phyloP scores from a whole-genome alignment of 2,113 vertebrate genomes.

The Gymnogyps californianus region DNA sequence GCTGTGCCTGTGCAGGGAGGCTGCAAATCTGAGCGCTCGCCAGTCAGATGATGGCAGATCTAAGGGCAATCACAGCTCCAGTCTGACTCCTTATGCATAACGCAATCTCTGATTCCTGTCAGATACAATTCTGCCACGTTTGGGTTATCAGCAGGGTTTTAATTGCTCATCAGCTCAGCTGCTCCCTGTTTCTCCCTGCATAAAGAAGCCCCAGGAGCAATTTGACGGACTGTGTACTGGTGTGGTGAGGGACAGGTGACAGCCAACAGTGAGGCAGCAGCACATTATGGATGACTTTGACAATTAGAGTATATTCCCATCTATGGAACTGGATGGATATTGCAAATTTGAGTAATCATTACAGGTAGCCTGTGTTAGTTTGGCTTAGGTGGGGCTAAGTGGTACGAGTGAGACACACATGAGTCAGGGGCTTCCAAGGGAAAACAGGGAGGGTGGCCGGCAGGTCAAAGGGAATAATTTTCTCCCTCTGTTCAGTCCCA shows the following conservation, averaged over 20 bases:
- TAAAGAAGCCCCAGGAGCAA: background rate
- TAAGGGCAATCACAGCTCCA: background rate
- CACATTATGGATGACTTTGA: background rate
- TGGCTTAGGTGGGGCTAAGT: background rate
- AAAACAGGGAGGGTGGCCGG: background rate
- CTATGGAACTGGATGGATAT: background rate
- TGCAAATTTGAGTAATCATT: background rate
- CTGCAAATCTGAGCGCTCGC: fast-evolving
- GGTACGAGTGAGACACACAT: background rate
- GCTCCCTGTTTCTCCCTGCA: background rate
- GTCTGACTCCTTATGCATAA: background rate
- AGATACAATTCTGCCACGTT: background rate
- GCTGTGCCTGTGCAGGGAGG: background rate
- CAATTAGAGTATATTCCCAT: background rate
- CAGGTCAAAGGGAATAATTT: background rate
- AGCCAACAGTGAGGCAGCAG: background rate
- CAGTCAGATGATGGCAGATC: background rate
- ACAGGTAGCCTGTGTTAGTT: background rate
- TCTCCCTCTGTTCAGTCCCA: background rate
- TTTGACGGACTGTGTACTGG: background rate
- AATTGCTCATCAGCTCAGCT: background rate
- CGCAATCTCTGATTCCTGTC: background rate
- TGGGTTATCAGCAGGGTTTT: background rate
- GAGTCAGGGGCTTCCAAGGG: background rate
- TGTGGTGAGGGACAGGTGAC: background rate